Evolutionary conservation across 2,797 vertebrate genomes (phyloP), one percentile per base, ranked within the genome.

Genomic region (Sylvia borin): DNA sequence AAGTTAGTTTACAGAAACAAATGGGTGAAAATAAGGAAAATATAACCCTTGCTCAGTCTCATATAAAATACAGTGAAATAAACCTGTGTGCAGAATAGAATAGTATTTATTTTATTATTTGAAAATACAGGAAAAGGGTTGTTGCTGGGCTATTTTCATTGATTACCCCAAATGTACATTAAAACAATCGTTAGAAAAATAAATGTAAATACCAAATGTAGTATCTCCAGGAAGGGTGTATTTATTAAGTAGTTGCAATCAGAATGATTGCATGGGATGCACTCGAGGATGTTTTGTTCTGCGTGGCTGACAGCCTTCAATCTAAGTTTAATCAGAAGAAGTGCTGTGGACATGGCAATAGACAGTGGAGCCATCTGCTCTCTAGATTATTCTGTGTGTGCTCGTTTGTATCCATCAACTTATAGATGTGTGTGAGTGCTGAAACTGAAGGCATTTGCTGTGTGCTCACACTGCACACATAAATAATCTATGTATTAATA

Each of bases 31-130:
- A 80, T 62, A 57, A 57, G 32, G 54, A 74, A 77, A 89, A 84
- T 32, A 7, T 5, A 20, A 67, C 74, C 20, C 10, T 24, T 0
- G 0, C 10, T 76, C 20, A 32, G 42, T 64, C 2, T 55, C 4
- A 38, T 16, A 5, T 26, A 14, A 67, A 48, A 22, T 26, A 43
- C 31, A 70, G 12, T 8, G 9, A 81, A 92, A 55, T 29, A 53
- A 86, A 42, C 15, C 10, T 53, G 11, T 0, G 0, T 34, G 11
- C 15, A 80, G 36, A 13, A 54, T 32, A 66, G 42, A 76, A 25
- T 0, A 34, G 1, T 32, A 16, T 50, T 36, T 36, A 36, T 8
- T 36, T 36, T 36, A 48, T 81, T 4, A 31, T 5, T 34, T 66
- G 20, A 64, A 89, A 90, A 68, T 36, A 77, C 0, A n/a, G 38